These are phyloP conservation scores for Pycnonotus jocosus DNA, from an alignment of 2,113 vertebrate species.

Conservation along the genomic window DNA sequence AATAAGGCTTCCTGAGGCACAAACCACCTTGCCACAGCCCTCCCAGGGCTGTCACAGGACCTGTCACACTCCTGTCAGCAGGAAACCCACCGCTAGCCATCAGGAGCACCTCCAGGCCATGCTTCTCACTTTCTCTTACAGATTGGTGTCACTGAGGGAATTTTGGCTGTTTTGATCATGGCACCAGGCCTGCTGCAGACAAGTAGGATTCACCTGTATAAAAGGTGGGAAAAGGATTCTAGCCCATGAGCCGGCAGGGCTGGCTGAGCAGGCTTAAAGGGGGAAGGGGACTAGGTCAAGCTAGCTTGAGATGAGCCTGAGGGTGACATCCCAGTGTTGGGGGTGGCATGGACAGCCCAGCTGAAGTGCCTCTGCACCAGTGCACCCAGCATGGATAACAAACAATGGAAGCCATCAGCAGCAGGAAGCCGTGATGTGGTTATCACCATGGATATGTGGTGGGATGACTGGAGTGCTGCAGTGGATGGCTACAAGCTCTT, in stretches of 20 bases:
- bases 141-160: no score
- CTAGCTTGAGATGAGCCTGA: neutral
- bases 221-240: neutral
- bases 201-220: neutral
- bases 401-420: neutral
- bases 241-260: neutral
- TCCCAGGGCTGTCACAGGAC: neutral
- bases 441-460: neutral
- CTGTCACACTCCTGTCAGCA: neutral
- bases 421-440: neutral
- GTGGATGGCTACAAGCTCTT: neutral
- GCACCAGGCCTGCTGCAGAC: neutral
- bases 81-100: neutral
- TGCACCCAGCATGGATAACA: neutral
- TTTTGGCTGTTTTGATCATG: neutral
- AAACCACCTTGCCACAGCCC: neutral
- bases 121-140: neutral
- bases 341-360: neutral
- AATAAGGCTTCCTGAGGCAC: neutral
- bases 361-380: neutral
- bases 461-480: neutral
- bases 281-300: neutral
- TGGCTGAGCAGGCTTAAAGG: neutral
- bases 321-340: rapidly evolving
- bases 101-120: rapidly evolving